Conservation (phyloP, 2,888 invertebrate genomes). For the Tipula unca region DNA sequence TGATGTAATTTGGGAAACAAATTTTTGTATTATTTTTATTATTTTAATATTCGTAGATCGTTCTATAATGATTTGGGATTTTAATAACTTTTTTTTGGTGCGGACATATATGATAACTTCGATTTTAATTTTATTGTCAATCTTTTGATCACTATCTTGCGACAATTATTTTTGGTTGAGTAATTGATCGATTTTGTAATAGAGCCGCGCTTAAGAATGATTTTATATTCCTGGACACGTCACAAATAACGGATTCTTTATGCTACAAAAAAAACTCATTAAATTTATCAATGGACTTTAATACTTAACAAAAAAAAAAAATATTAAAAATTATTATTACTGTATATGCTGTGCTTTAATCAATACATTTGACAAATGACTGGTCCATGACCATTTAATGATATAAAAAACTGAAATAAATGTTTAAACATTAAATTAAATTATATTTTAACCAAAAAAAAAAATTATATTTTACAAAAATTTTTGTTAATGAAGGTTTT, state of each 20-base stretch:
- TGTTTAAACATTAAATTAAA: slow-evolving; percentile 14
- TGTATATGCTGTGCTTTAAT: neutral
- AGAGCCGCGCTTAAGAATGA: neutral
- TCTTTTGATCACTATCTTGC: neutral
- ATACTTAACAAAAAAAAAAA: neutral
- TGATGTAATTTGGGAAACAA: neutral
- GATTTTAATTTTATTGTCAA: neutral
- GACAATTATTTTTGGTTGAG: neutral
- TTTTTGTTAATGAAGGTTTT: slow-evolving; percentile 2
- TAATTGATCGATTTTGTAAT: neutral
- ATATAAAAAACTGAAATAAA: neutral
- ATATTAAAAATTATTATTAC: neutral
- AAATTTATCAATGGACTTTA: neutral
- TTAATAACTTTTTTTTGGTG: neutral
- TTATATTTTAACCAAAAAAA: neutral
- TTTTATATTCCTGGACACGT: neutral
- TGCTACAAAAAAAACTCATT: neutral
- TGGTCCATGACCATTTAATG: neutral
- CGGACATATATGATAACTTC: neutral
- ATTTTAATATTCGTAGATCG: neutral
- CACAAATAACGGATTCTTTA: neutral
- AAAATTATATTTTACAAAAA: neutral
- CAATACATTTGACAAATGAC: neutral
- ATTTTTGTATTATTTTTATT: neutral
- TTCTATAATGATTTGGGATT: neutral